Evolutionary conservation across 2,797 vertebrate genomes (phyloP), one percentile per base, ranked within the genome.

Genomic region (Rhinichthys osculus): DNA sequence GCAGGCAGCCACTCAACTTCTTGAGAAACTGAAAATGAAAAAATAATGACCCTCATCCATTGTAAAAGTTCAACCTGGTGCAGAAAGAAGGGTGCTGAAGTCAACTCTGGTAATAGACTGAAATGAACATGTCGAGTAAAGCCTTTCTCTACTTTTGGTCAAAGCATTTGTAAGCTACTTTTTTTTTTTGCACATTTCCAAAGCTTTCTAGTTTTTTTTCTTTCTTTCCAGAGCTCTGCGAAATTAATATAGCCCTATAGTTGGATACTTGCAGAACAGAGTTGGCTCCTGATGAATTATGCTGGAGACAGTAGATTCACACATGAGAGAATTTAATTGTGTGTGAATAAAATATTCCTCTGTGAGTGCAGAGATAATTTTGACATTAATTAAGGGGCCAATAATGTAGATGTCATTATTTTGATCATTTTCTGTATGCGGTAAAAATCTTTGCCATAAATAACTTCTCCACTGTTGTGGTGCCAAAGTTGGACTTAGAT

Each of bases 11-110:
- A 11, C 67, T 90, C 86, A 88, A 88, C 87, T 89, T 91, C 91
- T 91, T 83, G 88, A 85, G 83, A 78, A 86, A 70, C 81, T 64
- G 71, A 85, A 87, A 88, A 91, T 90, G 86, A 91, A 91, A 91
- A 82, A 85, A 87, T 90, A 91, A 90, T 89, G 86, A 89, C 85
- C 59, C 81, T 66, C 62, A 89, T 90, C 78, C 62, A 84, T 90
- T 88, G 84, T 90, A 84, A 89, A 88, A 82, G 76, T 78, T 86
- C 78, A 85, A 81, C 85, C 77, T 82, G 62, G 87, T 86, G 84
- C 81, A 57, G 19, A 62, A 57, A 78, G 77, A 87, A 73, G 30
- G 44, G 73, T 59, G 23, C 67, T 47, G 62, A 85, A 82, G 73
- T 87, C 74, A 85, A 50, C 59, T 67, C 23, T 42, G 52, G 35